Evolutionary conservation across 2,888 invertebrate genomes (phyloP), one percentile per base, ranked within the genome.

Genomic region (Oligia strigilis): DNA sequence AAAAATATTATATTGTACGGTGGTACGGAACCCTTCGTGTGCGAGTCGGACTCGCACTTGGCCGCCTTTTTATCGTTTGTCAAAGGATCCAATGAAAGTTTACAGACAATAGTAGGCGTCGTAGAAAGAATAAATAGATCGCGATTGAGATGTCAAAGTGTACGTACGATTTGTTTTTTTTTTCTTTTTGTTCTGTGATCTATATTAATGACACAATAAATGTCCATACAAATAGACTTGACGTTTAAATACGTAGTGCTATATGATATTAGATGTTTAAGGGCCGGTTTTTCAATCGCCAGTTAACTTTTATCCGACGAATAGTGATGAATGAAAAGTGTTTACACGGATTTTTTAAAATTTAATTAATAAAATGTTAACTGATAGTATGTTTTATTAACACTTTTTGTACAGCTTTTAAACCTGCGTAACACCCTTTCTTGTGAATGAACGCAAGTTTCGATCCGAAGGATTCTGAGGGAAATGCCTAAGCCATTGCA

Each of bases 71-170:
- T 65, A 64, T 58, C 65, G 43, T n/a, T 52, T 29, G 72, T 75
- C 64, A 72, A 72, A 79, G 70, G 43, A 78, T 14, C 8, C 36
- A 43, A 52, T 84, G n/a, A 52, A 80, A 80, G n/a, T 49, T 58
- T 49, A n/a, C 29, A 55, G 19, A 72, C 67, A 69, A 73, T 43
- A 66, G 40, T 52, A 9, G 4, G 14, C 11, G 14, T 65, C 23
- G n/a, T 29, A 2, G 43, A 67, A 58, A 43, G 1, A 52, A 66
- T 4, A 46, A 72, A 72, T 58, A n/a, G 3, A 75, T 64, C 58
- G 14, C 46, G n/a, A 55, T 23, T 14, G 52, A 46, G 46, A 40
- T 23, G 29, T 43, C 29, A 52, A 43, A 67, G 52, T 58, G 13
- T 36, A 6, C 4, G 17, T 43, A 52, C 0, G 14, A 13, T 64